Percentiles rank a stretch among this genome's conserved stretches.
Evolutionary conservation across 2,113 vertebrate species (phyloP).

Genomic region (Poecilia latipinna): DNA sequence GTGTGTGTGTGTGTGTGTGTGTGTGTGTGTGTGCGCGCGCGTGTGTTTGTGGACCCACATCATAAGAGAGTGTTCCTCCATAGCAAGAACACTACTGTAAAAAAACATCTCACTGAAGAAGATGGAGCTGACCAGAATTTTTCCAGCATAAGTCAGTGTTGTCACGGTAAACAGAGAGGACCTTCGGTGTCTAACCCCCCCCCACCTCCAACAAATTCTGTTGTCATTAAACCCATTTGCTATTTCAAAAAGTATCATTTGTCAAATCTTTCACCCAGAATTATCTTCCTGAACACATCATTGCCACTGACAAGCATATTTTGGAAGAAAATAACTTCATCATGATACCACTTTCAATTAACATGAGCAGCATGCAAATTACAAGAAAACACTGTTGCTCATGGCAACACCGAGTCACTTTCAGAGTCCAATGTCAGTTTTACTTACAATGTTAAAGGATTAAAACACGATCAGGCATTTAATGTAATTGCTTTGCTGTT

Average conservation of each 20-base stretch:
- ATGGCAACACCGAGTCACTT: neutral
- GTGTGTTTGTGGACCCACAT: constrained; percentile 14
- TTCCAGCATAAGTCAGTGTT: constrained; percentile 37
- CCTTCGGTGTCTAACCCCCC: constrained; percentile 9
- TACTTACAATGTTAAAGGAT: too few species aligned
- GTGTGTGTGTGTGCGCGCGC: too few species aligned
- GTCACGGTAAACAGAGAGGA: constrained; percentile 17
- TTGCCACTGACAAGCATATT: constrained; percentile 5
- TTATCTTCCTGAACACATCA: neutral
- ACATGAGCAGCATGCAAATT: neutral
- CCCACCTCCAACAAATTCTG: constrained; percentile 9
- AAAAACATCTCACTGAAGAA: neutral
- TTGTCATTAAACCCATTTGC: constrained; percentile 29
- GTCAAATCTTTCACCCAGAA: constrained; percentile 24
- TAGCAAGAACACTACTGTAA: constrained; percentile 14
- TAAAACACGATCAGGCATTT: neutral
- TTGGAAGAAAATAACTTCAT: neutral
- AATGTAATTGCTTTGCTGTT: neutral
- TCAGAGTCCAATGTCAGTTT: neutral
- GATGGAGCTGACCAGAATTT: constrained; percentile 28
- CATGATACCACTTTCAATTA: constrained; percentile 4
- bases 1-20: neutral
- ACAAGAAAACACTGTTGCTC: neutral
- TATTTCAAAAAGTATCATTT: constrained; percentile 10
- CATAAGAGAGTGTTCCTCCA: constrained; percentile 16